Conservation (phyloP, 2,797 vertebrate species). For the Ceyx erithaca region DNA sequence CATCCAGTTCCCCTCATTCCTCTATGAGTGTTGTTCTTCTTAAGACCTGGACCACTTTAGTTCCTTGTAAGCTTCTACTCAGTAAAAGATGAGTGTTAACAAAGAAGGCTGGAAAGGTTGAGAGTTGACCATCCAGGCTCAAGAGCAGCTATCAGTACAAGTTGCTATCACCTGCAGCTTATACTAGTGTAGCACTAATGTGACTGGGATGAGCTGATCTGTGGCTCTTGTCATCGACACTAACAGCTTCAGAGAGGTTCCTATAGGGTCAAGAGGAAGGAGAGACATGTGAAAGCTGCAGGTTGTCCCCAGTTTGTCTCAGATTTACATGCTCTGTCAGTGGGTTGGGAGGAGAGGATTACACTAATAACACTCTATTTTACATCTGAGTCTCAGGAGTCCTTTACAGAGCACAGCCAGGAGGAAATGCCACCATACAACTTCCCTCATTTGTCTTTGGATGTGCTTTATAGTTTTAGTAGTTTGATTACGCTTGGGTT, state of each 20-base stretch:
- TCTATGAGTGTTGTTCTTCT: not conserved
- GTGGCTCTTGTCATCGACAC: accelerated
- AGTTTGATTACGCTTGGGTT: not conserved
- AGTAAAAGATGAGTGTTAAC: not conserved
- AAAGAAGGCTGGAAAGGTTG: not conserved
- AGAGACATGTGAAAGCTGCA: not conserved
- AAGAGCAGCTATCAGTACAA: not conserved
- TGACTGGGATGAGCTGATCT: not conserved
- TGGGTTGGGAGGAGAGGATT: not conserved
- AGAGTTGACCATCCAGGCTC: not conserved
- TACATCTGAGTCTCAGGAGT: not conserved
- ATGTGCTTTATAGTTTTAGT: not conserved
- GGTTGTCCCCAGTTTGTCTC: not conserved
- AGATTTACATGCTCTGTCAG: not conserved
- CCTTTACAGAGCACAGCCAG: not conserved
- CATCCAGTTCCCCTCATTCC: not conserved
- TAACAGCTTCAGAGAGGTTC: not conserved
- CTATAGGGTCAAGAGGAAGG: not conserved
- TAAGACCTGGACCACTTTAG: not conserved
- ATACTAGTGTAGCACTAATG: not conserved
- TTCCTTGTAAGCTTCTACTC: not conserved
- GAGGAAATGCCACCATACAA: accelerated
- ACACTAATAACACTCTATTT: not conserved
- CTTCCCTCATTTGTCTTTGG: not conserved
- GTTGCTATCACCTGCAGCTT: not conserved